Base-by-base conservation (phyloP, 2,888 invertebrate species). In the Colostygia pectinataria region DNA sequence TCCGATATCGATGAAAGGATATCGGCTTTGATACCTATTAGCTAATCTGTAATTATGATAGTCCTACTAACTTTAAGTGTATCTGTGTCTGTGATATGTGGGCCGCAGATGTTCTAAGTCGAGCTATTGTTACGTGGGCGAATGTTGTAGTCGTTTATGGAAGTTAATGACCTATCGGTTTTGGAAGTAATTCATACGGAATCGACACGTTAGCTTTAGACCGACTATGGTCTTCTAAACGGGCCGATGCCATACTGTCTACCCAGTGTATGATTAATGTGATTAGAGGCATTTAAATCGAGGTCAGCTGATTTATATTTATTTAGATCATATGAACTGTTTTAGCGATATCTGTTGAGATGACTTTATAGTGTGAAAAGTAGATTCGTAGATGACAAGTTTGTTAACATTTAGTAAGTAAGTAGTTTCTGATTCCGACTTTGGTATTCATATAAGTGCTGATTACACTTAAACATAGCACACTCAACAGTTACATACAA, bases 51-150 rank as follows among this genome's bases (percentile, higher is more conserved):
- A 33, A 25, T 4, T 5, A 13, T 24, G 8, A 14, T n/a, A n/a
- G n/a, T n/a, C 13, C 8, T 51, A 45, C 9, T 37, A 29, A 42
- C 46, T 46, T 14, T 13, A 10, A 32, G 6, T 14, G 9, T 7
- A 12, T 15, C 46, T 46, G 23, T 42, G 51, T 8, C 59, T 56
- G 43, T 59, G 43, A 28, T 74, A 80, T 79, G 74, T 83, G 71
- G 82, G 80, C 57, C 82, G 71, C 85, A 80, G 80, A 83, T 81
- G 85, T 75, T 75, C 68, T 71, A 57, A 65, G 67, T 68, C 60
- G 38, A 66, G 66, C 40, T 65, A 68, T 64, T 68, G 59, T 59
- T 60, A 54, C 48, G 53, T 57, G 55, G 57, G 61, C 58, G 61
- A 58, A 39, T 53, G 55, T 44, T 53, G 46, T 38, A 47, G 40